Conservation (phyloP, 2,888 invertebrate species). For the Syrphus vitripennis region DNA sequence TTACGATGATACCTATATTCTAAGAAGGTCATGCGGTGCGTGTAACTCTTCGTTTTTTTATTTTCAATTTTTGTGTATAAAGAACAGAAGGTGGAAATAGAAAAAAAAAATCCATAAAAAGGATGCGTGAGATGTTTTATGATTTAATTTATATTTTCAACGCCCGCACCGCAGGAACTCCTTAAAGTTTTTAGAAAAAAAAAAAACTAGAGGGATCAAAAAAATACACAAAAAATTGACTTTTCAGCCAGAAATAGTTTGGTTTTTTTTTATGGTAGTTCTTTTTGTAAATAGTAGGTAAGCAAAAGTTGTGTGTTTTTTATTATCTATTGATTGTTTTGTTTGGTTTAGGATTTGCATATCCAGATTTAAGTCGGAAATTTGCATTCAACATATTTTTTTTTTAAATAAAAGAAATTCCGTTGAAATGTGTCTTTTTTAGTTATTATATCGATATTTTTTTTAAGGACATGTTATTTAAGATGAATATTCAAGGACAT, state of each 20-base stretch:
- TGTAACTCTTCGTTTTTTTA: conserved; percentile 56
- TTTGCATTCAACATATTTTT: not conserved
- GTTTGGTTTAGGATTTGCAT: not conserved
- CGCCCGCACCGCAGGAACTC: conserved; percentile 48
- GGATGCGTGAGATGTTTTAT: conserved; percentile 65
- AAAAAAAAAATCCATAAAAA: conserved; percentile 16
- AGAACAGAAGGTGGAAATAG: conserved; percentile 7
- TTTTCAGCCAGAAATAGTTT: conserved; percentile 20
- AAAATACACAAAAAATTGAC: conserved; percentile 21
- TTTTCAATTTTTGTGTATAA: not conserved
- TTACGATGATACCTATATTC: conserved; percentile 46
- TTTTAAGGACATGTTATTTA: too few species aligned
- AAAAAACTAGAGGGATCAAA: too few species aligned
- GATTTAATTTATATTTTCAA: conserved; percentile 58
- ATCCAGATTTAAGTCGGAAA: not conserved
- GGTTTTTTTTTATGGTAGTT: conserved; percentile 10
- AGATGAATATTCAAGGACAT: too few species aligned
- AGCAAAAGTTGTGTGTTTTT: not conserved
- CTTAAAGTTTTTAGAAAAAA: not conserved
- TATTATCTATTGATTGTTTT: not conserved
- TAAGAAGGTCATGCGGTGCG: conserved; percentile 63
- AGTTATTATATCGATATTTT: too few species aligned
- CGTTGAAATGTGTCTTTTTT: too few species aligned
- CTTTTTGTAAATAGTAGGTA: not conserved
- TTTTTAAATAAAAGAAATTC: not conserved